A percentile compares a stretch with the other conserved stretches of the same genome.
Evolutionary conservation across 2,113 vertebrate species (phyloP).

Genomic region (Nothoprocta perdicaria): DNA sequence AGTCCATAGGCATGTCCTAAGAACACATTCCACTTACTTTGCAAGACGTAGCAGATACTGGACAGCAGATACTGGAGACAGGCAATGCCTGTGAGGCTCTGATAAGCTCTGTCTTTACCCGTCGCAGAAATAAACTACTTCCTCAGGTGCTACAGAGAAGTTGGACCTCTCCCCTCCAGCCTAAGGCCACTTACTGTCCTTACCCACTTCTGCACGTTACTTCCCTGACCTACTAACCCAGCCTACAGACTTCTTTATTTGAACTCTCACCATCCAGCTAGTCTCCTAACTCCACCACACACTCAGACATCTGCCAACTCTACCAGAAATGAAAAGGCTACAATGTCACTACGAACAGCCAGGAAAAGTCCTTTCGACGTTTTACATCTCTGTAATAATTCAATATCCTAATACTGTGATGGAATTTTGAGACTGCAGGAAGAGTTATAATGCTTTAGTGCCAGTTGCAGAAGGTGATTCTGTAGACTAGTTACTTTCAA

Average conservation of each 20-base stretch:
- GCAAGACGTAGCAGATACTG: neutral
- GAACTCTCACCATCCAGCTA: neutral
- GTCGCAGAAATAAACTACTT: neutral
- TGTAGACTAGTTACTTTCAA: neutral
- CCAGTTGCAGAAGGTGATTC: conserved; percentile 55
- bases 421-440: conserved; percentile 45
- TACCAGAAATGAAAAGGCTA: fast-evolving
- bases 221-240: neutral
- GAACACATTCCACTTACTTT: neutral
- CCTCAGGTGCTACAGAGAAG: neutral
- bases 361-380: neutral
- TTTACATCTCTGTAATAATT: too few relatives aligned
- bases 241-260: neutral
- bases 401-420: neutral
- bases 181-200: neutral
- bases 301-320: neutral
- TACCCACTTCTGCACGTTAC: neutral
- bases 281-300: neutral
- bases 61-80: neutral
- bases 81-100: neutral
- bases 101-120: neutral
- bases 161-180: neutral
- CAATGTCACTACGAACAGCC: fast-evolving
- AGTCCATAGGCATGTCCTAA: neutral
- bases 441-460: conserved; percentile 11